Conservation (phyloP, 2,888 invertebrate species). For the Cistogaster globosa region DNA sequence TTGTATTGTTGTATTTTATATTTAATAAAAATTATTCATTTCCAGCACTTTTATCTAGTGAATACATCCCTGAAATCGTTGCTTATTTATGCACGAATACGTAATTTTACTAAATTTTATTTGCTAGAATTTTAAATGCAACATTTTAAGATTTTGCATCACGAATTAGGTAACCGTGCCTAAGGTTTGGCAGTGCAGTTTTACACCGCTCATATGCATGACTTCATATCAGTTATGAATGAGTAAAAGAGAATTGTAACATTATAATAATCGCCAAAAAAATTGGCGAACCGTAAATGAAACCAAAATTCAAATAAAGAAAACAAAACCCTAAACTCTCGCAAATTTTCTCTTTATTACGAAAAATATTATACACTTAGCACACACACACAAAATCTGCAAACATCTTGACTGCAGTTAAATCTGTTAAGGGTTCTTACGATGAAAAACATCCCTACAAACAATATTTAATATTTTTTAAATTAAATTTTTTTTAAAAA, state of each 20-base stretch:
- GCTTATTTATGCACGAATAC: no score
- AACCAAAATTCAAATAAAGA: constrained; percentile 34
- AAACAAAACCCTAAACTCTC: constrained; percentile 51
- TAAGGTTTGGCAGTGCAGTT: background rate
- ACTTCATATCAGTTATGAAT: constrained; percentile 31
- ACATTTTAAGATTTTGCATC: no score
- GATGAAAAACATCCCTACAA: constrained; percentile 36
- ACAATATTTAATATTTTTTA: constrained; percentile 43
- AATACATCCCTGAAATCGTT: no score
- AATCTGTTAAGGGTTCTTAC: constrained; percentile 45
- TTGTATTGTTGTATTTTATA: no score
- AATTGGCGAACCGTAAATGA: constrained; percentile 73
- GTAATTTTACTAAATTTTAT: no score
- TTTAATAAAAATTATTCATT: no score
- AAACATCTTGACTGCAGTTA: constrained; percentile 50
- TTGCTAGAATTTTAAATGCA: no score
- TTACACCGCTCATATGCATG: background rate
- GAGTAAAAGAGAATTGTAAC: constrained; percentile 67
- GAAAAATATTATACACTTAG: background rate
- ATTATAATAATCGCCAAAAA: constrained; percentile 70
- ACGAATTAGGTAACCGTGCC: background rate
- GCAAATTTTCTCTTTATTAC: constrained; percentile 47
- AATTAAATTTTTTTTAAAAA: background rate
- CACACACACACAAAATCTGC: constrained; percentile 16
- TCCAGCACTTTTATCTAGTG: no score